phyloP scores from a whole-genome alignment of 2,888 invertebrate genomes.

The Cosmia trapezina region DNA sequence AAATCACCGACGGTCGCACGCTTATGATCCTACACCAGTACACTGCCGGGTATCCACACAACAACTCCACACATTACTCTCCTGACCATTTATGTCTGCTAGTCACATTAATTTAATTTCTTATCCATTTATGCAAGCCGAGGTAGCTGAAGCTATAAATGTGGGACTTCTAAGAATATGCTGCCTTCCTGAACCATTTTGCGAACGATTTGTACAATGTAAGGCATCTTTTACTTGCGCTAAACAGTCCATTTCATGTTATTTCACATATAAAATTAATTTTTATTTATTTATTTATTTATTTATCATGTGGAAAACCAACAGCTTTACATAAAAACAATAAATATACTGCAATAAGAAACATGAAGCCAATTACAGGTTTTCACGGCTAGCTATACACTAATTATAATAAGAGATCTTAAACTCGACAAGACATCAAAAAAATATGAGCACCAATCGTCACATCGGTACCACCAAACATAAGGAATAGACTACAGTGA shows the following conservation, averaged over 20 bases:
- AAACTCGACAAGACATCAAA: no score
- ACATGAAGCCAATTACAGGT: no score
- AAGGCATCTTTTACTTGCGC: background rate
- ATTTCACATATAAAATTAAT: background rate
- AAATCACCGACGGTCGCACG: slow-evolving; percentile 10
- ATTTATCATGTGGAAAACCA: no score
- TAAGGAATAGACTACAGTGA: no score
- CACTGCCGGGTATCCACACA: slow-evolving; percentile 2
- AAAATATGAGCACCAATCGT: no score
- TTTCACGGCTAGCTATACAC: no score
- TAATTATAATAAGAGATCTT: no score
- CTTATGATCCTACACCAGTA: background rate
- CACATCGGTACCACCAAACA: no score
- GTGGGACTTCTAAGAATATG: background rate
- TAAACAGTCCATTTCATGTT: background rate
- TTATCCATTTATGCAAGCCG: background rate
- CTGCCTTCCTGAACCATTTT: background rate
- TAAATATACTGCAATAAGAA: no score
- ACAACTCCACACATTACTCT: slow-evolving; percentile 9
- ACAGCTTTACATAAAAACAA: no score
- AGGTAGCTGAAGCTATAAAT: background rate
- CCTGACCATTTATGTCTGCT: slow-evolving; percentile 8
- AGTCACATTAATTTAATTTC: slow-evolving; percentile 15
- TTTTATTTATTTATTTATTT: no score
- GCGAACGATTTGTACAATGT: slow-evolving; percentile 7